A percentile compares a stretch with the other conserved stretches of the same genome.
Evolutionary conservation across 2,888 invertebrate genomes (phyloP).

Genomic region (Amphipyra berbera): DNA sequence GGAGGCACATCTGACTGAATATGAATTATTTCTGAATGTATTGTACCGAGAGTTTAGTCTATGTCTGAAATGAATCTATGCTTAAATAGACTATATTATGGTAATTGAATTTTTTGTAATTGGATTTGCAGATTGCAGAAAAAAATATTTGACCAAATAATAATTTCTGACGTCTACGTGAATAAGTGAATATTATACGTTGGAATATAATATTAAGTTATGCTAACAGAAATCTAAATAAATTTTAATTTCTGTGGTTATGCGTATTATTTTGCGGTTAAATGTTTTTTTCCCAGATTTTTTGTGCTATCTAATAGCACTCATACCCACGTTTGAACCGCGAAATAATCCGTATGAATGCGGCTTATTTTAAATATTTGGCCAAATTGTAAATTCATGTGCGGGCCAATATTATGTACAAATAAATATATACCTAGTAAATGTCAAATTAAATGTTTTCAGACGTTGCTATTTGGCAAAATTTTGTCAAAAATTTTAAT

Average conservation of each 20-base stretch:
- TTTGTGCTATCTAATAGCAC: conserved; percentile 14
- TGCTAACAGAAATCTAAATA: neutral
- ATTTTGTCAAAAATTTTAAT: neutral
- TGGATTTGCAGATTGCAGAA: conserved; percentile 42
- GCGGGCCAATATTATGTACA: conserved; percentile 50
- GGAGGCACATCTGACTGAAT: conserved; percentile 67
- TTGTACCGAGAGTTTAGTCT: conserved; percentile 53
- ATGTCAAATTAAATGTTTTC: conserved; percentile 29
- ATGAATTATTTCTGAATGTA: conserved; percentile 62
- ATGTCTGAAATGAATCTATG: conserved; percentile 58
- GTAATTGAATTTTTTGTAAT: conserved; percentile 48
- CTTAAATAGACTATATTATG: conserved; percentile 44
- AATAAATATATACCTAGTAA: conserved; percentile 48
- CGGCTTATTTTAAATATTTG: conserved; percentile 30
- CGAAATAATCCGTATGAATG: conserved; percentile 20
- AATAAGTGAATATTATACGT: conserved; percentile 2
- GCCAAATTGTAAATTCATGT: conserved; percentile 44
- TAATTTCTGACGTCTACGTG: conserved; percentile 26
- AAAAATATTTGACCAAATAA: conserved; percentile 49
- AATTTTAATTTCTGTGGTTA: too few species aligned
- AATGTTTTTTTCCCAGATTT: conserved; percentile 5
- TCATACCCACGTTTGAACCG: neutral
- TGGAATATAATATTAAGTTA: conserved; percentile 6
- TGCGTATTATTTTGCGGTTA: conserved; percentile 19
- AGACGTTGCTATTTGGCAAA: conserved; percentile 16